Base-by-base conservation (phyloP, 2,888 invertebrate species). In the Leptopilina myrica region DNA sequence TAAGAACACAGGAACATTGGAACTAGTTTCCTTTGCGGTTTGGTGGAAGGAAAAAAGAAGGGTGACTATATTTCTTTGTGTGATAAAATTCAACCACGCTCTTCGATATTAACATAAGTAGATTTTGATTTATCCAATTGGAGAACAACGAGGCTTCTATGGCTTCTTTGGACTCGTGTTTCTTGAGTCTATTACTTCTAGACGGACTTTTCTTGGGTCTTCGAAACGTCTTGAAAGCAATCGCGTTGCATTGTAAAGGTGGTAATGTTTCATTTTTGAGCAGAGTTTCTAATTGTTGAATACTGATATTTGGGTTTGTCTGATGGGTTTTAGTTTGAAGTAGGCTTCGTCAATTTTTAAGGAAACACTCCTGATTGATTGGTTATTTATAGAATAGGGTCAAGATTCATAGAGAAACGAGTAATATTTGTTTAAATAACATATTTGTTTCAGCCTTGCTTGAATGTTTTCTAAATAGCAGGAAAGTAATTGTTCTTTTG, bases 111-210 rank as follows among this genome's bases (percentile, higher is more conserved):
- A 56, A 73, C 56, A 11, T 69, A 73, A 73, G 33, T 73, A 9
- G n/a, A 53, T 73, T 56, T 73, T 56, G 73, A 73, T 56, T 73
- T 56, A 73, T 40, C 33, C n/a, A 56, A 73, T 56, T 56, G 40
- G 3, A 53, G 33, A 69, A 53, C 33, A 69, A 53, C 33, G n/a
- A 33, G 33, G 5, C 33, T 5, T 56, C 53, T 56, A n/a, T n/a
- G 56, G 56, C 40, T 66, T 66, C 66, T 66, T 66, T 56, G 14
- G n/a, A 40, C 64, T 26, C 40, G 9, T 64, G 33, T 64, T 64
- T 64, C 40, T 64, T 26, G 40, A 64, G 64, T 33, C 62, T 7
- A 20, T 12, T 11, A 62, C 7, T 62, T 62, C 62, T 8, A 20
- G 62, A 62, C 20, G 20, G 7, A 62, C 62, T 62, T 20, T 20